phyloP scores from a whole-genome alignment of 92 coral and sea anemone genomes.

The Zoanthus solanderi region DNA sequence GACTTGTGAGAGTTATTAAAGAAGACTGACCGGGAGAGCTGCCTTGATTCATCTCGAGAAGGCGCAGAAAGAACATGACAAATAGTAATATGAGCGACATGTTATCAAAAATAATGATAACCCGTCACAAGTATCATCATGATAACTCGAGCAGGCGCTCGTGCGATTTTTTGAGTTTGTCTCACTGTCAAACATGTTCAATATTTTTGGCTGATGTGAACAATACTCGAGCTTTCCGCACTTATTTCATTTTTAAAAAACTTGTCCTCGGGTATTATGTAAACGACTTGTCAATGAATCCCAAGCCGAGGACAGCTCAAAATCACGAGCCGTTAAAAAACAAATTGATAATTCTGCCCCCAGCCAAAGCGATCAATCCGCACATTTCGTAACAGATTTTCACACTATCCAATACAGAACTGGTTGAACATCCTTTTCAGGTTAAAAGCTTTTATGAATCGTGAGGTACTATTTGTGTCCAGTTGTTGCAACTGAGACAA shows the following conservation, averaged over 20 bases:
- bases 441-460: conserved; percentile 7
- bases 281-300: conserved; percentile 31
- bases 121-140: conserved; percentile 14
- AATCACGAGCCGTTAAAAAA: conserved; percentile 12
- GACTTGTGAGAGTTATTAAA: conserved; percentile 20
- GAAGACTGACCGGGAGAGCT: conserved; percentile 47
- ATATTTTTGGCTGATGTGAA: conserved; percentile 8
- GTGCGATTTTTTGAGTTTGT: conserved; percentile 6
- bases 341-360: conserved; percentile 13
- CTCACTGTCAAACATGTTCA: neutral
- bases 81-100: conserved; percentile 29
- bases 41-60: neutral
- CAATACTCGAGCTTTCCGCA: conserved; percentile 1
- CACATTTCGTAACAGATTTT: conserved; percentile 9
- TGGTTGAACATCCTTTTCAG: neutral
- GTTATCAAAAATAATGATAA: conserved; percentile 28
- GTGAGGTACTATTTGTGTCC: conserved; percentile 3
- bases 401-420: conserved; percentile 27
- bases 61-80: conserved; percentile 52
- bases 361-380: conserved; percentile 24
- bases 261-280: conserved; percentile 17
- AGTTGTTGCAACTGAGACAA: neutral
- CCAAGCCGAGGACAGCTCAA: conserved; percentile 25
- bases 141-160: neutral
- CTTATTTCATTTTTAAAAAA: neutral